phyloP scores from a whole-genome alignment of 2,113 vertebrate genomes.

The Sarotherodon lohbergeri region DNA sequence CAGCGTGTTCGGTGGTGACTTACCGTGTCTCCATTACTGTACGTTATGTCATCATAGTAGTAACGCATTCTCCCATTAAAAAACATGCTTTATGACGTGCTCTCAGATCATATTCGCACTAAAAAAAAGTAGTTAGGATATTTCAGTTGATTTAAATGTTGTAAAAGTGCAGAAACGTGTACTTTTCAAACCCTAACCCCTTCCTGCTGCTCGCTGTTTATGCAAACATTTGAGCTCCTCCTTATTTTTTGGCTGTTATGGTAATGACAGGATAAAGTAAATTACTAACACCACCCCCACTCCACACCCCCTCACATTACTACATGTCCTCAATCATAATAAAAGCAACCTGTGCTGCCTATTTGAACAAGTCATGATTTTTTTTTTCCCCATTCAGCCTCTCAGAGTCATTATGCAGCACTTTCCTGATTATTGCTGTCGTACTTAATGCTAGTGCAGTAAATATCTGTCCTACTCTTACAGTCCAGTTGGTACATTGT shows the following conservation, averaged over 20 bases:
- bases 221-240: background rate
- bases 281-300: background rate
- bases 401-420: background rate
- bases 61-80: background rate
- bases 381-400: background rate
- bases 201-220: background rate
- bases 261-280: background rate
- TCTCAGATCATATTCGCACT: background rate
- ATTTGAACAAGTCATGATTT: background rate
- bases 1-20: accelerated
- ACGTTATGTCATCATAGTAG: background rate
- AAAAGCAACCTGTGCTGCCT: background rate
- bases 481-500: background rate
- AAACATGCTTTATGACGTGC: background rate
- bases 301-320: background rate
- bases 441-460: background rate
- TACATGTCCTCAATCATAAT: background rate
- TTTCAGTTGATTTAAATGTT: background rate
- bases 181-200: background rate
- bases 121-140: background rate
- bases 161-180: background rate
- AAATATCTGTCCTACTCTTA: background rate
- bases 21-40: background rate
- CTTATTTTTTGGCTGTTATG: background rate
- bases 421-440: background rate